Base-by-base conservation (phyloP, 2,888 invertebrate genomes). In the Microctonus aethiopoides region DNA sequence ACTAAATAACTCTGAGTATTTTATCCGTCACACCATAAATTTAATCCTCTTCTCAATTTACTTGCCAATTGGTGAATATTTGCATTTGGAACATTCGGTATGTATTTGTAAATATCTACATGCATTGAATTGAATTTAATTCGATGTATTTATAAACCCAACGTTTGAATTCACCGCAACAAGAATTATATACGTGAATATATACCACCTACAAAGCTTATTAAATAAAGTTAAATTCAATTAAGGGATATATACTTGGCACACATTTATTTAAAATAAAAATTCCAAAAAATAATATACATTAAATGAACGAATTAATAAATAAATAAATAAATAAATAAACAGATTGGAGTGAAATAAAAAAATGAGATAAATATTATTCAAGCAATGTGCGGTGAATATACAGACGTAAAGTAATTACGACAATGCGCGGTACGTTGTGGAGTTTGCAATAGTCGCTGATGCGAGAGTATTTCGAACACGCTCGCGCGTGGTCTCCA, bases 171-270 rank as follows among this genome's bases (percentile, higher is more conserved):
- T 34, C n/a, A 11, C 34, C 11, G 59, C n/a, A n/a, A 10, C n/a
- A 5, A 34, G 20, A 59, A 16, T 6, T 32, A 59, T 59, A 10
- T 34, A 16, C 34, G 20, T 34, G 59, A 1, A 16, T 6, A 6
- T n/a, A 46, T 32, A 29, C 59, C 71, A 69, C 65, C 74, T 76
- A 80, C 79, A 83, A 82, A 81, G 81, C 80, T 77, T 80, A 83
- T 82, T 83, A 82, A 83, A 83, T 81, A 81, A 83, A 78, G 78
- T 83, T 81, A 82, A 83, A 85, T 85, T 85, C 80, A 84, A 86
- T 85, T 84, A 85, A 82, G 78, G 78, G 78, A 79, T 76, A 79
- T 81, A 79, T 81, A 81, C 80, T 82, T 79, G 76, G 79, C 78
- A 68, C n/a, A n/a, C 73, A 70, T 34, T 59, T 29, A 13, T 13